A percentile compares a stretch with the other conserved stretches of the same genome.
Conservation (phyloP, 2,113 vertebrate species). For the Ailurus styani region DNA sequence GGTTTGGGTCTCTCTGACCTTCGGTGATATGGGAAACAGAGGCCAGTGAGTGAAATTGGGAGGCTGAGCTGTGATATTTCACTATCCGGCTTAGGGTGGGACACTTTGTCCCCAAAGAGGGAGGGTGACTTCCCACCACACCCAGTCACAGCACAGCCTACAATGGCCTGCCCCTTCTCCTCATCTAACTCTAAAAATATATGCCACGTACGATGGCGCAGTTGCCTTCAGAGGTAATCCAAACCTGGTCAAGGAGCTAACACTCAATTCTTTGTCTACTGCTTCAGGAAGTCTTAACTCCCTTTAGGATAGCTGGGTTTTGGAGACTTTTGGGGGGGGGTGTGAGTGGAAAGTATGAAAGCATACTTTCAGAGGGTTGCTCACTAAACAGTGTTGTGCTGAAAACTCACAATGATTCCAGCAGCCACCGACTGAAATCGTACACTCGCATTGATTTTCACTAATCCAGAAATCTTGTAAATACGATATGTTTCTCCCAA, state of each 20-base stretch:
- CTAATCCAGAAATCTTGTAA: neutral
- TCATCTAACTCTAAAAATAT: neutral
- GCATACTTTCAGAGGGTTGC: neutral
- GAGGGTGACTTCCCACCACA: conserved; percentile 54
- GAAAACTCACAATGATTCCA: neutral
- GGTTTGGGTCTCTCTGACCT: conserved; percentile 58
- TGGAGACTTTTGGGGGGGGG: neutral
- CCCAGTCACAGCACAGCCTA: conserved; percentile 4
- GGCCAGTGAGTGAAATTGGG: conserved; percentile 41
- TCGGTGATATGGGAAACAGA: conserved; percentile 54
- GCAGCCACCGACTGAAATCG: neutral
- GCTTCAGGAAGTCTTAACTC: conserved; percentile 44
- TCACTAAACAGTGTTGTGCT: neutral
- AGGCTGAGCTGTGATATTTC: neutral
- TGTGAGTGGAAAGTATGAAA: neutral
- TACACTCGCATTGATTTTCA: neutral
- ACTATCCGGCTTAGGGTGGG: conserved; percentile 45
- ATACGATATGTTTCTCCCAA: neutral
- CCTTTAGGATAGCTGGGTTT: conserved; percentile 9
- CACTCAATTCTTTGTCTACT: conserved; percentile 46
- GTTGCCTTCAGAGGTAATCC: neutral
- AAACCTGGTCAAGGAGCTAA: neutral
- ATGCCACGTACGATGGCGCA: neutral
- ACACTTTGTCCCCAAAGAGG: conserved; percentile 45
- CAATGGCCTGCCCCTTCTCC: neutral